A percentile compares a stretch with the other conserved stretches of the same genome.
These are phyloP conservation scores for Dolichomitus sp. DNA, from an alignment of 2,888 invertebrate species.

Conservation along the genomic window DNA sequence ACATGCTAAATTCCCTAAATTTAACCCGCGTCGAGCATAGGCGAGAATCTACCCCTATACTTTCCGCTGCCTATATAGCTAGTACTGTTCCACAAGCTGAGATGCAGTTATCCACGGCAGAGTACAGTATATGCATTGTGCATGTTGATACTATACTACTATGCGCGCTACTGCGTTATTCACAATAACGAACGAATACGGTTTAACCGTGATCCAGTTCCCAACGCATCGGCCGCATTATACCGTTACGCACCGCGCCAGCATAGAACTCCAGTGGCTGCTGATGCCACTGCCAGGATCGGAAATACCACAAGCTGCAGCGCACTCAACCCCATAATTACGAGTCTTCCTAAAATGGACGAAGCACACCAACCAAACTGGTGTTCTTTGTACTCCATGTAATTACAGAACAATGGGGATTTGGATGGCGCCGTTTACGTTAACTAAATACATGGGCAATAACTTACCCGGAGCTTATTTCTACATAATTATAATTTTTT, in stretches of 20 bases:
- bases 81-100: neutral
- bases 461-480: neutral
- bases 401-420: conserved; percentile 58
- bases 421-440: conserved; percentile 51
- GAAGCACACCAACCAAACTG: neutral
- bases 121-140: neutral
- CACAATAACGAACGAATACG: conserved; percentile 62
- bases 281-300: conserved; percentile 30
- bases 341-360: conserved; percentile 61
- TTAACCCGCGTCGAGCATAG: too few species aligned
- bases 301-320: conserved; percentile 15
- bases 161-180: conserved; percentile 52
- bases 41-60: neutral
- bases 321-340: conserved; percentile 36
- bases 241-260: conserved; percentile 65
- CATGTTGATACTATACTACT: conserved; percentile 6
- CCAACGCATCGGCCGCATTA: conserved; percentile 65
- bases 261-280: conserved; percentile 26
- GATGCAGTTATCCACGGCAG: conserved; percentile 19
- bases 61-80: neutral
- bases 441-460: conserved; percentile 51
- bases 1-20: too few species aligned
- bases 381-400: conserved; percentile 27
- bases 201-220: conserved; percentile 70
- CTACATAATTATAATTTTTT: neutral